Percentiles rank a stretch among this genome's conserved stretches.
These are phyloP conservation scores for Brachystomella parvula DNA, from an alignment of 1,140 invertebrate species.

Conservation along the genomic window DNA sequence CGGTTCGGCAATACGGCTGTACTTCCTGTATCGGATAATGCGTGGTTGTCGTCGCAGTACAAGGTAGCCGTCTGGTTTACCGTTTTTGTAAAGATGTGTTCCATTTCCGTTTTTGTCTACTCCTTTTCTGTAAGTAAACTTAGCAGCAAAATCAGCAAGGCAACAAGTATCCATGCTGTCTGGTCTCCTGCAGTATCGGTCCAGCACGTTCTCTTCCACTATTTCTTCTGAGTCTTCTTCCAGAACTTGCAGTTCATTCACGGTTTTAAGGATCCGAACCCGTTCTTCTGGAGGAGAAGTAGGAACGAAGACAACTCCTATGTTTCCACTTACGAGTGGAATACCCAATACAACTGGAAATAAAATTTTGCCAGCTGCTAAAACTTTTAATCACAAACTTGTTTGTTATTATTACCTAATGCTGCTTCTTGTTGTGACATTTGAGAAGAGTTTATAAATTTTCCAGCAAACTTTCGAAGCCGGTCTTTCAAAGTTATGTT, in stretches of 20 bases:
- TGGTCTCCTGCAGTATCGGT: conserved; percentile 5
- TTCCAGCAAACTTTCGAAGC: background rate
- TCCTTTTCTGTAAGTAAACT: no score
- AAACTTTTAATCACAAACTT: no score
- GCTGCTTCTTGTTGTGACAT: conserved; percentile 22
- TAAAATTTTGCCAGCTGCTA: no score
- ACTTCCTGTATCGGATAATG: no score
- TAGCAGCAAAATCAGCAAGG: conserved; percentile 13
- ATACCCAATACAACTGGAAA: conserved; percentile 1
- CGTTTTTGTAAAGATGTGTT: no score
- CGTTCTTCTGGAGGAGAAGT: no score
- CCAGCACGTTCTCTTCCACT: background rate
- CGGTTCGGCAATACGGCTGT: no score
- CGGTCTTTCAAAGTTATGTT: conserved; percentile 3
- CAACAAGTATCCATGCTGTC: background rate
- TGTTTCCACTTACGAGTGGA: background rate
- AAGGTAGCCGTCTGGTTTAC: no score
- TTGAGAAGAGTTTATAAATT: conserved; percentile 3
- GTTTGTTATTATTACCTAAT: no score
- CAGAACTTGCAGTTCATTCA: background rate
- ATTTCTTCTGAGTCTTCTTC: conserved; percentile 6
- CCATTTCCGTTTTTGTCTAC: no score
- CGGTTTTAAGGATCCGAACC: conserved; percentile 2
- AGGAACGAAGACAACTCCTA: background rate
- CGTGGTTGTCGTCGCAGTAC: no score